phyloP scores from a whole-genome alignment of 2,113 vertebrate genomes.

The Trochalopteron elliotii region DNA sequence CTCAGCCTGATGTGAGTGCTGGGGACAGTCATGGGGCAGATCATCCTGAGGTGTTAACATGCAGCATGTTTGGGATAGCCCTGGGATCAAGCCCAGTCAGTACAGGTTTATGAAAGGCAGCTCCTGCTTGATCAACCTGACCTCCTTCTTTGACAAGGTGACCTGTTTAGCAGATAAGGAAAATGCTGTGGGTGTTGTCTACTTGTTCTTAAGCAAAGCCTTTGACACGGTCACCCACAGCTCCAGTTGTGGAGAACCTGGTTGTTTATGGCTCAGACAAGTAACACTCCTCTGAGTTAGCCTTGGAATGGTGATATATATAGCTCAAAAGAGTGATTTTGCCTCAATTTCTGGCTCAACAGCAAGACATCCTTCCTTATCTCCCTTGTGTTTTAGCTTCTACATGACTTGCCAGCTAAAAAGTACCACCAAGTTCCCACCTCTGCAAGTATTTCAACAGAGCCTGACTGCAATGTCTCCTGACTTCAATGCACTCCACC shows the following conservation, averaged over 20 bases:
- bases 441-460: neutral
- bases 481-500: rapidly evolving
- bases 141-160: neutral
- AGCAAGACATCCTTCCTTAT: neutral
- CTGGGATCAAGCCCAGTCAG: neutral
- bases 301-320: neutral
- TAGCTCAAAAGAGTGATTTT: neutral
- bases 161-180: neutral
- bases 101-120: neutral
- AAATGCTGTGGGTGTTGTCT: neutral
- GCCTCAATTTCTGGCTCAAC: neutral
- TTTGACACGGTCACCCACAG: rapidly evolving
- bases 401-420: neutral
- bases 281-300: neutral
- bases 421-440: neutral
- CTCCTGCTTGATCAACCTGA: neutral
- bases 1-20: neutral
- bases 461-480: neutral
- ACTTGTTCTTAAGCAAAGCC: neutral
- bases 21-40: no score
- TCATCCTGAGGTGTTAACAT: neutral
- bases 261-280: neutral
- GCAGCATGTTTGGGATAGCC: rapidly evolving
- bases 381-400: neutral
- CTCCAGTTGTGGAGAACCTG: neutral